Evolutionary conservation across 2,797 vertebrate genomes (phyloP), one percentile per base, ranked within the genome.

Genomic region (Delichon dasypus): DNA sequence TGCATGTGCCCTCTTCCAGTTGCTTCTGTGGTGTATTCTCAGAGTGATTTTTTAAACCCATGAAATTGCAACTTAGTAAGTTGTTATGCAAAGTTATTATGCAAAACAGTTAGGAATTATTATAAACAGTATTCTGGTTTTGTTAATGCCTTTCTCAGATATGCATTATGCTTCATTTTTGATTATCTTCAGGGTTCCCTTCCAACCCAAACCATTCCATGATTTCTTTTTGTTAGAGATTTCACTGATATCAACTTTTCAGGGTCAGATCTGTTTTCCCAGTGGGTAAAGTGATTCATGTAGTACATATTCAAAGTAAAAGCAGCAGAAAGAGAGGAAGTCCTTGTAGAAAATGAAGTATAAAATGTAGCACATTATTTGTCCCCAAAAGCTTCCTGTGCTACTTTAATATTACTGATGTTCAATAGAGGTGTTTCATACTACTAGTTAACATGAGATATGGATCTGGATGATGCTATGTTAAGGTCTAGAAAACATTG

Each of bases 231-330:
- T 47, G 5, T 78, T 75, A 58, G 57, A 58, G 25, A 47, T 60
- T 90, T 72, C 34, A 67, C 53, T 57, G 32, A 30, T 77, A 30
- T 1, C 6, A 55, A 11, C 17, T 0, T 75, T 23, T 89, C 58
- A 57, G 58, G 44, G 23, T 89, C 68, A 75, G 47, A 66, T 45
- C 23, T 60, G 15, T 94, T 92, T 89, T 40, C 79, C 85, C 18
- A 62, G 51, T 53, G 70, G 36, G 11, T 78, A 58, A 89, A 89
- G 83, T 10, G 1, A 80, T 89, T 83, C 1, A 3, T 83, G 47
- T 89, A 78, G 62, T 81, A 78, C 18, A 48, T 80, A 66, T 53
- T 71, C 51, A 77, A 75, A 25, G 40, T 11, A 67, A 27, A 85
- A 48, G 27, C 14, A 70, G 38, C 13, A 50, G 18, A 77, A 87